These are phyloP conservation scores for Microtus richardsoni DNA, from an alignment of 2,113 vertebrate species.

Conservation along the genomic window DNA sequence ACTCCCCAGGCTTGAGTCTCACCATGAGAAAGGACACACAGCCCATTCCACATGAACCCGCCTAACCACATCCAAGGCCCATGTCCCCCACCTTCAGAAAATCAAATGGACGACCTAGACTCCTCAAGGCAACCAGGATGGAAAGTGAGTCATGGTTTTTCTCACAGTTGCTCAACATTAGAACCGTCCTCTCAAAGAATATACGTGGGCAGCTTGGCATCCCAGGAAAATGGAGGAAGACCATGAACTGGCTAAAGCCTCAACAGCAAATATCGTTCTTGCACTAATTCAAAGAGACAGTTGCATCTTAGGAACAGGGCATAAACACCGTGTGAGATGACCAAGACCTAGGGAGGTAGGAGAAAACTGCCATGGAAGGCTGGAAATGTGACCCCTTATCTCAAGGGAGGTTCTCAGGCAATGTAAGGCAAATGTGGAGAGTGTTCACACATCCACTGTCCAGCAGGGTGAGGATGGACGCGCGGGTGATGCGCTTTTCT, in stretches of 20 bases:
- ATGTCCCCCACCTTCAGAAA: background rate
- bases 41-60: background rate
- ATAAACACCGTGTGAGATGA: background rate
- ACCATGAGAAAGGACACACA: background rate
- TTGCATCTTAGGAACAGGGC: background rate
- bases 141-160: background rate
- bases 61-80: background rate
- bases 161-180: background rate
- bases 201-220: background rate
- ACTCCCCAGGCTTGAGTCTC: background rate
- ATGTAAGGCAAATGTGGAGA: background rate
- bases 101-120: background rate
- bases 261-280: background rate
- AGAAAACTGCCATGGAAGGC: background rate
- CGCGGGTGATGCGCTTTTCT: accelerated
- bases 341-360: background rate
- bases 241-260: background rate
- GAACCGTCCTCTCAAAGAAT: background rate
- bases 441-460: no score
- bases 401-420: background rate
- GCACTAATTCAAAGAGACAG: background rate
- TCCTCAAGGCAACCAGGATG: background rate
- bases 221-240: background rate
- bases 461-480: accelerated
- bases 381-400: background rate